Evolutionary conservation across 2,113 vertebrate genomes (phyloP).

Genomic region (Gymnogyps californianus): DNA sequence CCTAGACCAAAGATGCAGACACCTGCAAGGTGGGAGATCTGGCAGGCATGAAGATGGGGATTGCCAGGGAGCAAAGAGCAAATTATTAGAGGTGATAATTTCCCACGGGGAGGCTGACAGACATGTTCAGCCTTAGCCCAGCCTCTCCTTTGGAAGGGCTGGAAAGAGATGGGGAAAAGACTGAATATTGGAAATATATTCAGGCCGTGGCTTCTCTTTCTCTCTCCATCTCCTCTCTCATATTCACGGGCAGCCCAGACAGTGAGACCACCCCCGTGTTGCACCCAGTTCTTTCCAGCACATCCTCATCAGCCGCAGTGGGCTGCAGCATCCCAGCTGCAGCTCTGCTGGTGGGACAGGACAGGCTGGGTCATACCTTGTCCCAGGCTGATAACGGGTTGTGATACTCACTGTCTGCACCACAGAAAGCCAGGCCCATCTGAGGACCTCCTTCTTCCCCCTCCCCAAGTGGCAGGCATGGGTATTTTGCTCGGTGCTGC

Average conservation of each 20-base stretch:
- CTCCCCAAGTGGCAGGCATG: neutral
- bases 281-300: neutral
- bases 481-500: neutral
- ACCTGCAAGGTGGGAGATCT: neutral
- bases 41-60: neutral
- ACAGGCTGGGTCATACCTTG: neutral
- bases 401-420: neutral
- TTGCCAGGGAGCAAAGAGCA: neutral
- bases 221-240: neutral
- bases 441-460: neutral
- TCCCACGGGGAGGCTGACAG: neutral
- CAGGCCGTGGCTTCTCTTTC: neutral
- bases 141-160: neutral
- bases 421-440: neutral
- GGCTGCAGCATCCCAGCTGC: neutral
- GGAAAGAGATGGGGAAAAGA: neutral
- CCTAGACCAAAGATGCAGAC: neutral
- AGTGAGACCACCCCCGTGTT: neutral
- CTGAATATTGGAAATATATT: neutral
- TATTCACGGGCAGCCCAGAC: neutral
- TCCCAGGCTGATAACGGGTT: neutral
- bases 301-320: neutral
- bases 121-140: neutral
- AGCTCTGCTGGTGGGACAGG: neutral
- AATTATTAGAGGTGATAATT: neutral